Percentiles rank a stretch among this genome's conserved stretches.
Evolutionary conservation across 2,888 invertebrate genomes (phyloP).

Genomic region (Eristalis tenax): DNA sequence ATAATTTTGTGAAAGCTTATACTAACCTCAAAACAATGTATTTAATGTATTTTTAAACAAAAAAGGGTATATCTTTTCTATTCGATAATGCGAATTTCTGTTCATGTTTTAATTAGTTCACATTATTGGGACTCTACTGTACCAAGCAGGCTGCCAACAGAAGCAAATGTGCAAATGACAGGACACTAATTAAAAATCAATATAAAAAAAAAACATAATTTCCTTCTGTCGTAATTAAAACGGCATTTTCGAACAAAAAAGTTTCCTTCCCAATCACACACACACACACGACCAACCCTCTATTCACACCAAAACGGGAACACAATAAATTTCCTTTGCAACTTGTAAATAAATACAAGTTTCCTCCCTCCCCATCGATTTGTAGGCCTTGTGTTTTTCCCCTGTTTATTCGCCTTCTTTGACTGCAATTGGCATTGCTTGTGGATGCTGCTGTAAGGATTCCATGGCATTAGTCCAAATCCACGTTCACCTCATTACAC

Average conservation of each 20-base stretch:
- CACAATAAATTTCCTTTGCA: background rate
- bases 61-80: no score
- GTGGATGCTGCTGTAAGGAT: constrained; percentile 39
- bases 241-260: background rate
- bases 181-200: background rate
- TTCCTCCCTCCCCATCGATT: constrained; percentile 1
- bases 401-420: background rate
- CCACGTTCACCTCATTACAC: constrained; percentile 63
- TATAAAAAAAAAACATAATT: background rate
- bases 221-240: background rate
- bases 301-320: background rate
- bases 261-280: background rate
- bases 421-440: constrained; percentile 52
- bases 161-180: background rate
- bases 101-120: no score
- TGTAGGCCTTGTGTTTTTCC: background rate
- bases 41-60: no score
- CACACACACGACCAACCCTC: background rate
- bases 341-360: background rate
- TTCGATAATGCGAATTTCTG: no score
- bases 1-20: no score
- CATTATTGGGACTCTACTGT: no score
- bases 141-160: no score
- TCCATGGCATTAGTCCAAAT: constrained; percentile 68
- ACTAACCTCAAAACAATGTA: no score